Evolutionary conservation across 1,140 invertebrate species (phyloP).

Genomic region (Micrasema minimum): DNA sequence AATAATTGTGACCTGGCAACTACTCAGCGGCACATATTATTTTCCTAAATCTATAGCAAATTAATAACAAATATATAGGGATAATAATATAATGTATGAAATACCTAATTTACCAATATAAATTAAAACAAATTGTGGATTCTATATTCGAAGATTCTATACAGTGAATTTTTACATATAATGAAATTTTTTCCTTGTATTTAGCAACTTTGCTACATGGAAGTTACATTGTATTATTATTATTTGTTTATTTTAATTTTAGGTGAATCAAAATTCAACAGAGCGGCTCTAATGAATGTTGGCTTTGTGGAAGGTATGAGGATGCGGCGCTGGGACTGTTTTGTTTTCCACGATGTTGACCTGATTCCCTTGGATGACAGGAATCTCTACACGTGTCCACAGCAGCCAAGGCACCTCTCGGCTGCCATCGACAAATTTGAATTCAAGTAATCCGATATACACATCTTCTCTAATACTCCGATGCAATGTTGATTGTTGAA

Average conservation of each 20-base stretch:
- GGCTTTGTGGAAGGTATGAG: slow-evolving; percentile 89
- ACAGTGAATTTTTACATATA: neutral
- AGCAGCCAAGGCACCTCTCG: slow-evolving; percentile 94
- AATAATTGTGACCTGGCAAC: too few relatives aligned
- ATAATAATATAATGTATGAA: too few relatives aligned
- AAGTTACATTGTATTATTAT: too few relatives aligned
- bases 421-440: slow-evolving; percentile 89
- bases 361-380: slow-evolving; percentile 91
- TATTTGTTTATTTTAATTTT: too few relatives aligned
- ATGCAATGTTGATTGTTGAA: too few relatives aligned
- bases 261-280: slow-evolving; percentile 83
- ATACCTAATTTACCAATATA: too few relatives aligned
- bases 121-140: neutral
- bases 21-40: too few relatives aligned
- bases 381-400: slow-evolving; percentile 91
- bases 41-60: too few relatives aligned
- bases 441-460: slow-evolving; percentile 51
- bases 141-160: neutral
- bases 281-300: slow-evolving; percentile 95
- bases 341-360: slow-evolving; percentile 97
- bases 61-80: too few relatives aligned
- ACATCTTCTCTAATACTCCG: too few relatives aligned
- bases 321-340: slow-evolving; percentile 84
- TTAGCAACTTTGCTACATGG: neutral
- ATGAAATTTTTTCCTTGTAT: neutral